These are phyloP conservation scores for Alosa alosa DNA, from an alignment of 2,113 vertebrate species.

Conservation along the genomic window DNA sequence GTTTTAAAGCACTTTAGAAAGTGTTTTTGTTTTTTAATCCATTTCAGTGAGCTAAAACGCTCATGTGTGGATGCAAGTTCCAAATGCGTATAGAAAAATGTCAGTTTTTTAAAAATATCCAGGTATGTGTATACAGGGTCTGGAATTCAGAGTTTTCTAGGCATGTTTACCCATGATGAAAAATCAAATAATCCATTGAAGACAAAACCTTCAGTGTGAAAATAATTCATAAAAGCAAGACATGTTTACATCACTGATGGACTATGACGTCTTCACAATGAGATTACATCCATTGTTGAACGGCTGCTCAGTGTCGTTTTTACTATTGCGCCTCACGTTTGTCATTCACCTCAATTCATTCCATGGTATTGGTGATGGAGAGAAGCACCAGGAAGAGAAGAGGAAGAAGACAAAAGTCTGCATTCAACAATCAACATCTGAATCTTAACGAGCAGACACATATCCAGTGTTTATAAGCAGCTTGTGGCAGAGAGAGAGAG, in stretches of 20 bases:
- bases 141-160: no score
- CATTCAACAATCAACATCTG: not conserved
- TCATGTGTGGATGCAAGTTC: no score
- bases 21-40: no score
- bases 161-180: no score
- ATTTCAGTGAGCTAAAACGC: no score
- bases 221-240: not conserved
- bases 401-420: not conserved
- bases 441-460: not conserved
- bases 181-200: no score
- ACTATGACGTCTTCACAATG: not conserved
- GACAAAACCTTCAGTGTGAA: not conserved
- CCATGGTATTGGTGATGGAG: constrained; percentile 1
- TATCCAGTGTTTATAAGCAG: not conserved
- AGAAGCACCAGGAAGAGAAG: not conserved
- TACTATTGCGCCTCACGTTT: not conserved
- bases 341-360: constrained; percentile 3
- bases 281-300: not conserved
- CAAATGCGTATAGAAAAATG: no score
- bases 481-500: not conserved
- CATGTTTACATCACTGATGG: not conserved
- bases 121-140: no score
- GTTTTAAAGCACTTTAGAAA: no score
- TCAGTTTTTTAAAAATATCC: no score
- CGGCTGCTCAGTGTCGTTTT: not conserved